Conservation (phyloP, 2,113 vertebrate genomes). For the Otolemur garnettii region DNA sequence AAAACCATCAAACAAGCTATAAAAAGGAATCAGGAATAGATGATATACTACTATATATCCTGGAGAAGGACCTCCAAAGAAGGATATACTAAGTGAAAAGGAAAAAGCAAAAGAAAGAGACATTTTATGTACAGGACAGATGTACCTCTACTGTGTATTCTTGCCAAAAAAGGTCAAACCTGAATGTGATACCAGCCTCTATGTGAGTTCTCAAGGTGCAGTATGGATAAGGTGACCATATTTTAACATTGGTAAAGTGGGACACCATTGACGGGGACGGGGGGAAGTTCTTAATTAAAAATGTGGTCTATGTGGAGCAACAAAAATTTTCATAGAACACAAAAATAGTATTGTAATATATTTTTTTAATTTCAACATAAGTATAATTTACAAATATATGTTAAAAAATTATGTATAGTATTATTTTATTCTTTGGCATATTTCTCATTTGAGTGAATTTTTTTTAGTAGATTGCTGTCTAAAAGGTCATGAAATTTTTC, state of each 20-base stretch:
- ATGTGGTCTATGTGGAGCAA: background rate
- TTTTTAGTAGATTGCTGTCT: too few relatives aligned
- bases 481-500: too few relatives aligned
- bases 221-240: too few relatives aligned
- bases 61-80: background rate
- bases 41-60: background rate
- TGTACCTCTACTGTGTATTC: background rate
- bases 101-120: background rate
- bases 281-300: background rate
- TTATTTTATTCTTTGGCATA: too few relatives aligned
- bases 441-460: too few relatives aligned
- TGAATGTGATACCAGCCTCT: background rate
- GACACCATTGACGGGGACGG: too few relatives aligned
- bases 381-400: too few relatives aligned
- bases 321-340: too few relatives aligned
- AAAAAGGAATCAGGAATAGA: background rate
- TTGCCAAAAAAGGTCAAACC: background rate
- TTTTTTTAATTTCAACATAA: too few relatives aligned
- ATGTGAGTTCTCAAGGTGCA: background rate
- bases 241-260: too few relatives aligned
- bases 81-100: background rate
- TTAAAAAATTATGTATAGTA: too few relatives aligned
- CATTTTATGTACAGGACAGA: background rate
- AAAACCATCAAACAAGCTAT: conserved; percentile 19
- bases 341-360: too few relatives aligned